A percentile compares a stretch with the other conserved stretches of the same genome.
phyloP scores from a whole-genome alignment of 2,113 vertebrate genomes.

The Chitala chitala region DNA sequence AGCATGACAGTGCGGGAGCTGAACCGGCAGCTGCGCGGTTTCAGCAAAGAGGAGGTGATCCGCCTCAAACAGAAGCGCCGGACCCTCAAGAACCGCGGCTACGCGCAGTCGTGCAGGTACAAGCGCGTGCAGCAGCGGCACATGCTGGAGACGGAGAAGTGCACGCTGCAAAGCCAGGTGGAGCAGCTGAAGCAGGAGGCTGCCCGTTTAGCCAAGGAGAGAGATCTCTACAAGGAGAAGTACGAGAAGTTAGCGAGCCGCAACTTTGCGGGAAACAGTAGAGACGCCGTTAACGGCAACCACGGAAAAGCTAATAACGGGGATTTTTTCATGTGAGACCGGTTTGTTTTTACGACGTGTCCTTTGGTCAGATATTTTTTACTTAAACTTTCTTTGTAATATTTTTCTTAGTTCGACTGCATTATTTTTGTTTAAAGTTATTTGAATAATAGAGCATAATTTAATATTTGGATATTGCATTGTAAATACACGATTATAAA shows the following conservation, averaged over 20 bases:
- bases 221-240: slow-evolving; percentile 97
- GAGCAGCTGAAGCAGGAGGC: slow-evolving; percentile 93
- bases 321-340: slow-evolving; percentile 88
- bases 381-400: slow-evolving; percentile 31
- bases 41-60: slow-evolving; percentile 97
- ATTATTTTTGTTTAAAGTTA: slow-evolving; percentile 46
- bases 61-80: slow-evolving; percentile 97
- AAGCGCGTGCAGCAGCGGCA: slow-evolving; percentile 96
- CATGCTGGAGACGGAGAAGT: slow-evolving; percentile 95
- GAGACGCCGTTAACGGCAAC: slow-evolving; percentile 58
- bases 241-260: slow-evolving; percentile 91
- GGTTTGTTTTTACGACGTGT: slow-evolving; percentile 35
- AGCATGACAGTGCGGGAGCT: slow-evolving; percentile 97
- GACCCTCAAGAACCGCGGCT: slow-evolving; percentile 97
- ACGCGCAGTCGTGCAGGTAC: slow-evolving; percentile 96
- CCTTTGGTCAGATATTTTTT: slow-evolving; percentile 27
- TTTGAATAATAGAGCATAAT: slow-evolving; percentile 35
- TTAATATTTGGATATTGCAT: slow-evolving; percentile 14
- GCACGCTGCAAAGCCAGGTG: slow-evolving; percentile 88
- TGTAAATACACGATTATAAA: slow-evolving; percentile 10
- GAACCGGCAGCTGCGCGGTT: slow-evolving; percentile 93
- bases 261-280: slow-evolving; percentile 55
- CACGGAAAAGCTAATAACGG: slow-evolving; percentile 65
- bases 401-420: slow-evolving; percentile 42
- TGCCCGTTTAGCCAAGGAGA: slow-evolving; percentile 83